Evolutionary conservation across 2,888 invertebrate species (phyloP), one percentile per base, ranked within the genome.

Genomic region (Leptinotarsa haldemani): DNA sequence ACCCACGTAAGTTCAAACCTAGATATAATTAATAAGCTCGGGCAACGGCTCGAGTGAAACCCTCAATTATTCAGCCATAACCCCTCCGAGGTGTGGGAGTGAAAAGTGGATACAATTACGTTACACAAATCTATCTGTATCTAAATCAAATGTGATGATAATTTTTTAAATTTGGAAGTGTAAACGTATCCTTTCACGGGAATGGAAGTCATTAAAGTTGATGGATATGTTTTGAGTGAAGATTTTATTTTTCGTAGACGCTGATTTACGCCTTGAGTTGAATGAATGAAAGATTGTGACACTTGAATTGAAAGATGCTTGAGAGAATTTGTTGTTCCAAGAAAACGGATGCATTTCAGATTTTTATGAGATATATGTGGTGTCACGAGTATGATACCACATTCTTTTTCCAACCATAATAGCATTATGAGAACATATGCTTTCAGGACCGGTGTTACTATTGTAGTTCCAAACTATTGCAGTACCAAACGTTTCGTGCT

Each of bases 1-100:
- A 72, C 67, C 68, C 64, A 73, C 74, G 66, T 69, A 74, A 75
- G 69, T 73, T 56, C 25, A 30, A 68, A 65, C 65, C n/a, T 18
- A 48, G 71, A 64, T 40, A 40, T 64, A 74, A 74, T 74, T 71
- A 65, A 70, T 71, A 65, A 71, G 65, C 58, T 53, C 64, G 40
- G 46, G 56, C 53, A 67, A 46, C 22, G 30, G 3, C 65, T 50
- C 53, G n/a, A 68, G 71, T 52, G n/a, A 63, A 67, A 63, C 69
- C 56, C 61, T 69, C 30, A 48, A 63, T 70, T 74, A 65, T 68
- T 67, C 70, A 63, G 12, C 52, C 48, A 46, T 56, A 56, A 68
- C 46, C 20, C 56, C 46, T 53, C 20, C 47, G 50, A 58, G 18
- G 69, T 73, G 70, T 69, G 63, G 72, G 72, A 63, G 71, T 63